phyloP scores from a whole-genome alignment of 2,888 invertebrate species.

The Melitaea athalia region DNA sequence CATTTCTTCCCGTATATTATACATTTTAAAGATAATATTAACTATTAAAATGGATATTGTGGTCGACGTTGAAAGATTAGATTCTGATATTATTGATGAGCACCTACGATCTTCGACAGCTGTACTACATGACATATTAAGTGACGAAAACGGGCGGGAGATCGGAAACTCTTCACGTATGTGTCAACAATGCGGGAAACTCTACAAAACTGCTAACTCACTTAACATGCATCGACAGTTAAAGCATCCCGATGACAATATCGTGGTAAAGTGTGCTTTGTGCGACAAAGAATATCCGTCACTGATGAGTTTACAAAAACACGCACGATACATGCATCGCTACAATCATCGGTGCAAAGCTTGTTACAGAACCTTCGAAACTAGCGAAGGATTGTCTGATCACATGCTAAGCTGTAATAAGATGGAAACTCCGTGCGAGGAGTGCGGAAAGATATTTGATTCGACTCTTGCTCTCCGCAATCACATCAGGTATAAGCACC shows the following conservation, averaged over 20 bases:
- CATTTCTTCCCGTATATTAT: slow-evolving; percentile 9
- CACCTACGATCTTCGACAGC: slow-evolving; percentile 56
- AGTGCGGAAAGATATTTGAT: slow-evolving; percentile 56
- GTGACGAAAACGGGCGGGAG: slow-evolving; percentile 34
- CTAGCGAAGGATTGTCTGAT: slow-evolving; percentile 43
- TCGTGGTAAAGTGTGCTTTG: slow-evolving; percentile 49
- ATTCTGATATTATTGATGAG: slow-evolving; percentile 53
- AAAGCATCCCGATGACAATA: slow-evolving; percentile 57
- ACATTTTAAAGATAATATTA: neutral
- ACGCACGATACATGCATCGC: slow-evolving; percentile 62
- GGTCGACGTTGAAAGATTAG: slow-evolving; percentile 52
- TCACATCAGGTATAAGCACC: slow-evolving; percentile 63
- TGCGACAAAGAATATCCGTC: slow-evolving; percentile 66
- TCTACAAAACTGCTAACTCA: slow-evolving; percentile 59
- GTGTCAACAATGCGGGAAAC: slow-evolving; percentile 69
- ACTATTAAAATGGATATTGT: slow-evolving; percentile 37
- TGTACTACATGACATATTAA: slow-evolving; percentile 56
- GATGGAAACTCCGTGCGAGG: slow-evolving; percentile 50
- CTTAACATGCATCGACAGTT: slow-evolving; percentile 57
- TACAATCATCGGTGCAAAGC: slow-evolving; percentile 55
- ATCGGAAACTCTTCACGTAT: slow-evolving; percentile 52
- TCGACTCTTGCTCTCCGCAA: slow-evolving; percentile 57
- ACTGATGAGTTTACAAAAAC: slow-evolving; percentile 60
- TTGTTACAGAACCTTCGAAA: slow-evolving; percentile 59
- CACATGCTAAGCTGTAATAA: slow-evolving; percentile 54